phyloP scores from a whole-genome alignment of 2,797 vertebrate genomes.

The Sebastes flavidus region DNA sequence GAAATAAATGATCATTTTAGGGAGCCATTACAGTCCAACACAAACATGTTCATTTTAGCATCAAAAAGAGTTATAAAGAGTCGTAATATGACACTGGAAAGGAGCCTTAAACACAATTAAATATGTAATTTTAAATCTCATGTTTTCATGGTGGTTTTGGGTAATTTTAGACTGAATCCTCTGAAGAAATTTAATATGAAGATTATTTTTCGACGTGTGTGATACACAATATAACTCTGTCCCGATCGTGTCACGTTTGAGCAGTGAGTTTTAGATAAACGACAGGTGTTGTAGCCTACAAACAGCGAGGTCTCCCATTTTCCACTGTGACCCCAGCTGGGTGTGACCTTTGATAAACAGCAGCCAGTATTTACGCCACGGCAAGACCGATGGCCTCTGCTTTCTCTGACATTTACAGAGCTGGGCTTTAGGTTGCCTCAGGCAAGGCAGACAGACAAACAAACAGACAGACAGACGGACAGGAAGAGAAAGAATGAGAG shows the following conservation, averaged over 20 bases:
- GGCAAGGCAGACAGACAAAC: not conserved
- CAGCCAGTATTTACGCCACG: conserved; percentile 58
- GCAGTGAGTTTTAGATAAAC: not conserved
- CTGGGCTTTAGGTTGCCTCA: conserved; percentile 29
- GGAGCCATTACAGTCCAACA: not conserved
- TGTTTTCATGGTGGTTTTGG: not conserved
- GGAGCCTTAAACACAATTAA: not conserved
- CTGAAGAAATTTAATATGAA: not conserved
- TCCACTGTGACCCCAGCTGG: conserved; percentile 43
- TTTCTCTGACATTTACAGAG: conserved; percentile 64
- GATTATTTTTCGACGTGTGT: not conserved
- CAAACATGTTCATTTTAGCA: not conserved
- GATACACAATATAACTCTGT: not conserved
- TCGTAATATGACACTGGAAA: not conserved
- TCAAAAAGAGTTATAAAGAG: not conserved
- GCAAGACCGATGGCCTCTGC: conserved; percentile 41
- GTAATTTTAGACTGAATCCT: not conserved
- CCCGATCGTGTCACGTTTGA: not conserved
- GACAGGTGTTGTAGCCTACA: conserved; percentile 9
- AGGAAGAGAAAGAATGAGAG: not conserved
- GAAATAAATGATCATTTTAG: not conserved
- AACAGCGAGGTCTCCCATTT: conserved; percentile 26
- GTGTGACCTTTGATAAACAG: conserved; percentile 67
- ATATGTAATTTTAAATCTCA: not conserved
- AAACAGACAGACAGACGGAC: not conserved